Evolutionary conservation across 2,797 vertebrate species (phyloP), one percentile per base, ranked within the genome.

Genomic region (Prunella strophiata): DNA sequence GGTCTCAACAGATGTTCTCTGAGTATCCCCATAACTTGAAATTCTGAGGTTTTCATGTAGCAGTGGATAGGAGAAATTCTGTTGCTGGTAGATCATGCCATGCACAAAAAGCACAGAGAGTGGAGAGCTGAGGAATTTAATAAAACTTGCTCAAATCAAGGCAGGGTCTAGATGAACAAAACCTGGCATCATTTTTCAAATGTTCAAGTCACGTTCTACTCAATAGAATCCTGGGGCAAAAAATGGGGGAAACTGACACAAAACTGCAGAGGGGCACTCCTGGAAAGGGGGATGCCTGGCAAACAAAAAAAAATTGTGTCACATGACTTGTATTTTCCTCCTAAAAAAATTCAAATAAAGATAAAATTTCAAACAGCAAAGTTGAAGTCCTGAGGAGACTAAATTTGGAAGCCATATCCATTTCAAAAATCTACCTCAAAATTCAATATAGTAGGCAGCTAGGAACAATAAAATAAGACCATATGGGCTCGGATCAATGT

Each of bases 361-460:
- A 75, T 89, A 88, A 88, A 89, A 68, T 96, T 92, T 94, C 94
- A 94, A 92, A 88, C 45, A 54, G 74, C 34, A 48, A 72, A 36
- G 40, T 11, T 80, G 76, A 91, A 84, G 54, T 78, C 70, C 54
- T 59, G 36, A 90, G 66, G 27, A 81, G 55, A 78, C 76, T 86
- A 43, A 86, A 70, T 88, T 90, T 86, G 88, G 85, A 91, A 89
- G 43, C 36, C 77, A 58, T 88, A 94, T 88, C 85, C 55, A 91
- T 95, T 96, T 95, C 91, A 90, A 84, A 94, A 94, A 75, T 79
- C 66, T 45, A 90, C 66, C 80, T 93, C 90, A 94, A 91, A 93
- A 93, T 90, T 93, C 80, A 94, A 88, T 90, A 81, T 77, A 85
- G 50, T 68, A 84, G 85, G 76, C 85, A 92, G 68, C 77, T 63